Base-by-base conservation (phyloP, 2,797 vertebrate genomes). In the Sciaenops ocellatus region DNA sequence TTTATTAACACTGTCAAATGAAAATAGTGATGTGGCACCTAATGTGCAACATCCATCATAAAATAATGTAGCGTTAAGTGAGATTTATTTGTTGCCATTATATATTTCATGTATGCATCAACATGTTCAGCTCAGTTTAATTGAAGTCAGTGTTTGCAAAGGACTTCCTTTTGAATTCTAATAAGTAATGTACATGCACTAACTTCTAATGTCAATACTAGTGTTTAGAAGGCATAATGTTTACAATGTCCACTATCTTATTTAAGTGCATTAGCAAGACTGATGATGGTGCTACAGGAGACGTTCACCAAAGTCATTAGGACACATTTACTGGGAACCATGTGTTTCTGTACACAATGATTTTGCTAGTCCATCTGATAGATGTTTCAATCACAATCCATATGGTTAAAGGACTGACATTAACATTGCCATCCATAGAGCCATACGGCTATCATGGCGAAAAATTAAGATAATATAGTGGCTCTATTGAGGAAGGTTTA, bases 21-120 rank as follows among this genome's bases (percentile, higher is more conserved):
- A 78, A 79, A 82, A 73, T 18, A 11, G n/a, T 63, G 67, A 68
- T 71, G 79, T 80, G 63, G 76, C 65, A 50, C 28, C 50, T 75
- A 82, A 82, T 75, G 83, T 71, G 54, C 51, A 76, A 56, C 80
- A 87, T 88, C 52, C 44, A 80, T 87, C 73, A 84, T 79, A 67
- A 47, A 69, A 17, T 42, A 64, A 44, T 47, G 26, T 20, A 55
- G 42, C 22, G 54, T 78, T 69, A 75, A 61, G 46, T 62, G 26
- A 34, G 34, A 75, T 66, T 80, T 76, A 83, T 87, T 87, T 82
- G 59, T 51, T 41, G 18, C 48, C 44, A n/a, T 71, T 64, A 59
- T 9, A 73, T 76, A 62, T 85, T 80, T 86, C 11, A 48, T 73
- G 28, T 44, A 17, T 70, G n/a, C 70, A 61, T 69, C 11, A 47